Base-by-base conservation (phyloP, 2,888 invertebrate genomes). In the Scotopteryx bipunctaria region DNA sequence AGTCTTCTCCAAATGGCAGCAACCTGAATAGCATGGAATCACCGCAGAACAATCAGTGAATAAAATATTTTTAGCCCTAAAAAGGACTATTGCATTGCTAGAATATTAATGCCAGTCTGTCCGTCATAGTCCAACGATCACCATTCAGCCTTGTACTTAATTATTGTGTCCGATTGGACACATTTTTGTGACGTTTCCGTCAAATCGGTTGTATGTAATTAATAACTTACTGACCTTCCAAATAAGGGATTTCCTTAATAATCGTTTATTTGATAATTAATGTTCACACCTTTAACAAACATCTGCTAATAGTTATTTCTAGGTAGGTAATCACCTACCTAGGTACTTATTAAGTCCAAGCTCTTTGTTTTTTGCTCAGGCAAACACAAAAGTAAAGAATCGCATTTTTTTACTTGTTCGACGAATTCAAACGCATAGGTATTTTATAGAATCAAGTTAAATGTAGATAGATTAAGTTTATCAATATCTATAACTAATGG, bases 181-280 rank as follows among this genome's bases (percentile, higher is more conserved):
- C 44, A 46, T 51, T 52, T 19, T 17, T 37, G 42, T 43, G 31
- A 15, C 25, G 25, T 27, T 51, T 44, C 51, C 32, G 57, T 29
- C 47, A 35, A 37, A 33, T 50, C 35, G 29, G 13, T 17, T n/a
- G n/a, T n/a, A n/a, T n/a, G n/a, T n/a, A 47, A 41, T 48, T 46
- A 47, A 36, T n/a, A 44, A 37, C 16, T 44, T 43, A 14, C 1
- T 29, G 1, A 44, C 19, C 6, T 6, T 6, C 13, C n/a, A 6
- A 8, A 9, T 33, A n/a, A 19, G 33, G 32, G 25, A 46, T 42
- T 32, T 52, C 46, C 21, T 23, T 19, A 19, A 19, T 5, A 19
- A 19, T 5, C 6, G 19, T 19, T 19, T 19, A n/a, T 19, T 19
- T 4, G 1, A 19, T 19, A 19, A 19, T 2, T 1, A 19, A 19